Evolutionary conservation across 2,113 vertebrate species (phyloP).

Genomic region (Xenopus borealis): DNA sequence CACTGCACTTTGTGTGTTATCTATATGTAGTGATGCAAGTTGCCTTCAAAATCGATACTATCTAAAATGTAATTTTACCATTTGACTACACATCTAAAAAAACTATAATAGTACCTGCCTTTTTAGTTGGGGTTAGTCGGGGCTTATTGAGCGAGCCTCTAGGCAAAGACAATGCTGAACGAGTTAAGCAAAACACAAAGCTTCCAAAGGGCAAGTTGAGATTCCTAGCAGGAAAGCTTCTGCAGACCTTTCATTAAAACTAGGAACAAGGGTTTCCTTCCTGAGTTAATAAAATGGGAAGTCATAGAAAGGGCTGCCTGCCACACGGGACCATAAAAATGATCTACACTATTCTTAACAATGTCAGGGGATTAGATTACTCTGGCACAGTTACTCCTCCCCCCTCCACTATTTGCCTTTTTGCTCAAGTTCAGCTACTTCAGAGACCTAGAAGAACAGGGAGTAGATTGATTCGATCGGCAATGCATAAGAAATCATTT

Average conservation of each 20-base stretch:
- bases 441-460: too few species aligned
- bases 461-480: too few species aligned
- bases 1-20: too few species aligned
- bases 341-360: slow-evolving; percentile 4
- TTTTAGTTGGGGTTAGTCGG: too few species aligned
- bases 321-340: slow-evolving; percentile 27
- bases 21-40: too few species aligned
- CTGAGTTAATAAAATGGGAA: slow-evolving; percentile 30
- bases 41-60: too few species aligned
- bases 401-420: background rate
- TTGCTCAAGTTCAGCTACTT: background rate
- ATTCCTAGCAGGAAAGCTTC: slow-evolving; percentile 2
- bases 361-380: slow-evolving; percentile 9
- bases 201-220: background rate
- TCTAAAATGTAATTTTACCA: too few species aligned
- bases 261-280: slow-evolving; percentile 24
- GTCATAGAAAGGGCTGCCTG: slow-evolving; percentile 25
- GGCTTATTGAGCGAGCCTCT: too few species aligned
- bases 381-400: background rate
- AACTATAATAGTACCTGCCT: too few species aligned
- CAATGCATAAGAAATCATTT: too few species aligned
- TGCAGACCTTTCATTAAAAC: slow-evolving; percentile 21
- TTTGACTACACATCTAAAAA: too few species aligned
- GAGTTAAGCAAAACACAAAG: background rate
- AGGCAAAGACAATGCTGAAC: too few species aligned